Percentiles rank a stretch among this genome's conserved stretches.
phyloP scores from a whole-genome alignment of 2,113 vertebrate genomes.

The Carlito syrichta region DNA sequence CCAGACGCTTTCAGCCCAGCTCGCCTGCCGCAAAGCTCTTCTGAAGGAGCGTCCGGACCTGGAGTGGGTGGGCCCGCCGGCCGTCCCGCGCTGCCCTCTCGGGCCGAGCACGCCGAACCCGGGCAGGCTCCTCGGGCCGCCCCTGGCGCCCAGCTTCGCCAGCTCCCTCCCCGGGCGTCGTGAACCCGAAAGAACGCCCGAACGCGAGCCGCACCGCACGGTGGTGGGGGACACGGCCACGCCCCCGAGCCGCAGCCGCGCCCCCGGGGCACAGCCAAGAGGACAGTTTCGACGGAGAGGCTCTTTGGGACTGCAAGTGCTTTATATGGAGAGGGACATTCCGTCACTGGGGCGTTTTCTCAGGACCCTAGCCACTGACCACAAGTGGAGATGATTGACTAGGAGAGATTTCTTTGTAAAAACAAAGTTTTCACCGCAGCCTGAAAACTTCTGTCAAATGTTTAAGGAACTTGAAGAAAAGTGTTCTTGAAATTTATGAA shows the following conservation, averaged over 20 bases:
- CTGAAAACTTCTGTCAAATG: background rate
- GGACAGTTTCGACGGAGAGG: background rate
- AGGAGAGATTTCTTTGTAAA: background rate
- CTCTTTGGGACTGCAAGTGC: background rate
- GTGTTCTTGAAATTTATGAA: background rate
- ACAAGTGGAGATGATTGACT: background rate
- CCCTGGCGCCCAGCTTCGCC: background rate
- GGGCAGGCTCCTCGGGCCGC: no score
- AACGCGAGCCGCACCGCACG: rapidly evolving
- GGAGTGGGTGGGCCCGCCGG: no score
- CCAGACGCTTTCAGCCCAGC: background rate
- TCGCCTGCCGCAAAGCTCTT: background rate
- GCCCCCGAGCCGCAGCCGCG: no score
- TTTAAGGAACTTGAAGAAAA: background rate
- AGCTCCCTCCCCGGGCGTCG: background rate
- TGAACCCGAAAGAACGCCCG: background rate
- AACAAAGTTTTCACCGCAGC: background rate
- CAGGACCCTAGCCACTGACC: background rate
- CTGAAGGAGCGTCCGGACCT: background rate
- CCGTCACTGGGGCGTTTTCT: background rate
- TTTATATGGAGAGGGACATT: background rate
- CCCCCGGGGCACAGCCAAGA: no score
- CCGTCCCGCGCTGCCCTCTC: background rate
- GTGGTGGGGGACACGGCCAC: no score
- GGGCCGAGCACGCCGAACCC: background rate